Evolutionary conservation across 1,140 invertebrate genomes (phyloP).

Genomic region (Bilobella aurantiaca): DNA sequence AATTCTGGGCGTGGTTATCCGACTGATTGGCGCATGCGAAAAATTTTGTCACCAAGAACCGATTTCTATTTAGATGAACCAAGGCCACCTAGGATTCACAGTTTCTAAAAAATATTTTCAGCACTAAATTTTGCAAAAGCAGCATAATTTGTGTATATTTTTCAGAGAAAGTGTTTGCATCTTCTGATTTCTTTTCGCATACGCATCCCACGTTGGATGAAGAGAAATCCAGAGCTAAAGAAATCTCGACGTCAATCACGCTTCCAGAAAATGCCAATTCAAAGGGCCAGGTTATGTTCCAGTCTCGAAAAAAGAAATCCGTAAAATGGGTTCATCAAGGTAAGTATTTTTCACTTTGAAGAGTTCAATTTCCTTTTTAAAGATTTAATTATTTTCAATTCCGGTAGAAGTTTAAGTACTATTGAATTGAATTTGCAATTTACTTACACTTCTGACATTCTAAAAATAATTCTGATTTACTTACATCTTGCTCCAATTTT

Average conservation of each 20-base stretch:
- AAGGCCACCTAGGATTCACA: too few relatives aligned
- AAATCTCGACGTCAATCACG: not conserved
- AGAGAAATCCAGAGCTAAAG: not conserved
- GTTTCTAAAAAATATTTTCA: too few relatives aligned
- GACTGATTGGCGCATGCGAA: not conserved
- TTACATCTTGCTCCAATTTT: too few relatives aligned
- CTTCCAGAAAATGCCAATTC: not conserved
- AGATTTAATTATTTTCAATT: too few relatives aligned
- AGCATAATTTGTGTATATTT: not conserved
- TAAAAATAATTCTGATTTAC: too few relatives aligned
- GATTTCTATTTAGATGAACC: not conserved
- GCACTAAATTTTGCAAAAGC: not conserved
- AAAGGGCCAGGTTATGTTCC: not conserved
- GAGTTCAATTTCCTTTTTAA: too few relatives aligned
- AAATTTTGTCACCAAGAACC: not conserved
- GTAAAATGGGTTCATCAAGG: slow-evolving; percentile 2
- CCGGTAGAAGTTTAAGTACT: too few relatives aligned
- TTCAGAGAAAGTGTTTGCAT: not conserved
- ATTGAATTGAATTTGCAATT: too few relatives aligned
- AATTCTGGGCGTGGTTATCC: not conserved
- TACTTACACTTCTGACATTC: too few relatives aligned
- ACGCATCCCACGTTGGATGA: not conserved
- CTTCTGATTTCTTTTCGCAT: not conserved
- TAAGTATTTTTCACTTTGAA: not conserved
- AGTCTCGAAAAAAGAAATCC: not conserved